phyloP scores from a whole-genome alignment of 2,113 vertebrate species.

The Odocoileus hemionus region DNA sequence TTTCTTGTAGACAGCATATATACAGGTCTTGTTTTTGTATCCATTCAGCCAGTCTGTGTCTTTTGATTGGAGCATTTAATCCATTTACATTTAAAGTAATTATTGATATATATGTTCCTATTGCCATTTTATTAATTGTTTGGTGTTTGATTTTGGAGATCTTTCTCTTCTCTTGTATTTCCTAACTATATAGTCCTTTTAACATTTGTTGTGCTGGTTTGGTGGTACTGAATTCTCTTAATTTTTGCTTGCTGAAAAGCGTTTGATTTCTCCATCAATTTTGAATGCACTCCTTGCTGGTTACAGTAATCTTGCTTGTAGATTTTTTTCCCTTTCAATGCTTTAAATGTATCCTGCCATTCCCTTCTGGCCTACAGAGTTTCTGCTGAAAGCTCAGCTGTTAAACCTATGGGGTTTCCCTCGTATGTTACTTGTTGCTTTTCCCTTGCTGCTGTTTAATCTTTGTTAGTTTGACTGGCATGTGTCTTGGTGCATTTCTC shows the following conservation, averaged over 20 bases:
- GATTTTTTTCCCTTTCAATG: not conserved
- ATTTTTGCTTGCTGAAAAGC: not conserved
- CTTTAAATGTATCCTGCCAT: not conserved
- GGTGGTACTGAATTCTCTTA: not conserved
- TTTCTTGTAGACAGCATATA: not conserved
- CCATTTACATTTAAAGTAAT: not conserved
- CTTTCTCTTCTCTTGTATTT: not conserved
- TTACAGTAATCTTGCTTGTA: not conserved
- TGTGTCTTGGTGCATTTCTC: not conserved
- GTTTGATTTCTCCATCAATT: not conserved
- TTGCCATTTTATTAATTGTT: not conserved
- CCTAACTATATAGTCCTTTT: not conserved
- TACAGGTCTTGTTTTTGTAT: not conserved
- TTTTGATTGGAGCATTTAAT: not conserved
- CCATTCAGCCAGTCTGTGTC: not conserved
- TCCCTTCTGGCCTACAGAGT: not conserved
- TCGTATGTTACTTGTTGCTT: not conserved
- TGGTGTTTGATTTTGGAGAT: not conserved
- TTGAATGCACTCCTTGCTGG: not conserved
- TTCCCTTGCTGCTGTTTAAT: not conserved
- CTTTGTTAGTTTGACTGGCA: not conserved
- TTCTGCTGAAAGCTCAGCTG: not conserved
- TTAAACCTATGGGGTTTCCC: not conserved
- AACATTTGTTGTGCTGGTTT: not conserved
- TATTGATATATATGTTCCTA: not conserved